Base-by-base conservation (phyloP, 2,113 vertebrate species). In the Bostrychus sinensis region DNA sequence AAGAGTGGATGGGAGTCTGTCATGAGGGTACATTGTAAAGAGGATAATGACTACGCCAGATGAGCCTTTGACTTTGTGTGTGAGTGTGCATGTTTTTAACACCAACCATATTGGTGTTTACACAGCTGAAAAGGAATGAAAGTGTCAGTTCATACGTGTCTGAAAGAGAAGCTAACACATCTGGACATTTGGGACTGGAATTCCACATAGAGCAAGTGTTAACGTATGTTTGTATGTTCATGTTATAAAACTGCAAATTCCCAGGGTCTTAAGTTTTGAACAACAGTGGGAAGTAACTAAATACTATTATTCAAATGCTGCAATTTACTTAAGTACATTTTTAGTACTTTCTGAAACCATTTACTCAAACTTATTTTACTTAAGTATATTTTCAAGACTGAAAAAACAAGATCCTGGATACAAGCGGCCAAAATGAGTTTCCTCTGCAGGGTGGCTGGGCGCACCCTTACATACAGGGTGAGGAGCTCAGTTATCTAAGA, bases 11-110 rank as follows among this genome's bases (percentile, higher is more conserved):
- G 9, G 65, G 70, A 65, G 57, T 66, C 81, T 82, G 80, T 83
- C 75, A 74, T 71, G 79, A 82, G 65, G 72, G 71, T 58, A 66
- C 59, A 74, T 82, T 76, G 66, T 80, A 79, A 85, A 86, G 72
- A 62, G 56, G 78, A 54, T 89, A 89, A 91, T 80, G 89, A 82
- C 77, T 70, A 53, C 71, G 88, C 61, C 84, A 85, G 87, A 87
- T 90, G 86, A 87, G 70, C 38, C 37, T 7, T 7, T n/a, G 48
- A 51, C 68, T 62, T 53, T 69, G 22, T 61, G 56, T 56, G 26
- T 55, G 53, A 54, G 30, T 71, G 55, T 73, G 16, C 34, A 73
- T 62, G 75, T 70, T 82, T 77, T 81, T 83, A 78, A 63, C 63
- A 64, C 75, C 43, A 63, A 71, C 70, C 75, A 73, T 75, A 23